Percentiles rank a stretch among this genome's conserved stretches.
Conservation (phyloP, 2,888 invertebrate genomes). For the Idaea dimidiata region DNA sequence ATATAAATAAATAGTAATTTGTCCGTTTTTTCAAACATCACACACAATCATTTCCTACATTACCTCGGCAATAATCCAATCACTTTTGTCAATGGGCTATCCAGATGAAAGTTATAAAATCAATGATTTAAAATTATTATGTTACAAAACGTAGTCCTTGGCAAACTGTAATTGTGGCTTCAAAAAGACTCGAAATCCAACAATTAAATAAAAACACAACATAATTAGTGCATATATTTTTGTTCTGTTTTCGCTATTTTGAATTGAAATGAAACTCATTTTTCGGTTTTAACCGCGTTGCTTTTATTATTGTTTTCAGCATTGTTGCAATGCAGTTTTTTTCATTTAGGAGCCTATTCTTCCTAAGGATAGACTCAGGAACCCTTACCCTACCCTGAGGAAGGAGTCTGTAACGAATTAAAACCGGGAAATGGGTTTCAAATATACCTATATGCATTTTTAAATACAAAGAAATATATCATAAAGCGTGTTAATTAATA, state of each 20-base stretch:
- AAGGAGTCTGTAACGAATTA: no score
- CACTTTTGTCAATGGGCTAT: constrained; percentile 94
- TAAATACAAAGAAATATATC: background rate
- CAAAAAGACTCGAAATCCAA: background rate
- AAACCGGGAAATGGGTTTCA: no score
- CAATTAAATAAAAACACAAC: constrained; percentile 8
- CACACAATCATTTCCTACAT: constrained; percentile 23
- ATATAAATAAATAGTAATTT: no score
- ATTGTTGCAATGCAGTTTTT: no score
- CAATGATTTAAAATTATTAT: constrained; percentile 38
- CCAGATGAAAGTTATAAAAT: constrained; percentile 74
- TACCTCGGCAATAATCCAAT: constrained; percentile 96
- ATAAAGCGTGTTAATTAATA: background rate
- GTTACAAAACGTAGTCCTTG: constrained; percentile 1
- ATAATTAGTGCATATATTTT: background rate
- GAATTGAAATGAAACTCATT: no score
- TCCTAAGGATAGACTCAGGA: no score
- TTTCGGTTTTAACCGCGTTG: no score
- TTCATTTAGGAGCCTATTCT: no score
- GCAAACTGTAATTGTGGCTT: constrained; percentile 3
- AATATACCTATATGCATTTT: no score
- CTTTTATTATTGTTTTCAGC: no score
- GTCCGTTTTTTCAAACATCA: background rate
- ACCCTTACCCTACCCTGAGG: no score
- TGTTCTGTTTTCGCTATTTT: no score